These are phyloP conservation scores for Plusia festucae DNA, from an alignment of 2,888 invertebrate species.

Conservation along the genomic window DNA sequence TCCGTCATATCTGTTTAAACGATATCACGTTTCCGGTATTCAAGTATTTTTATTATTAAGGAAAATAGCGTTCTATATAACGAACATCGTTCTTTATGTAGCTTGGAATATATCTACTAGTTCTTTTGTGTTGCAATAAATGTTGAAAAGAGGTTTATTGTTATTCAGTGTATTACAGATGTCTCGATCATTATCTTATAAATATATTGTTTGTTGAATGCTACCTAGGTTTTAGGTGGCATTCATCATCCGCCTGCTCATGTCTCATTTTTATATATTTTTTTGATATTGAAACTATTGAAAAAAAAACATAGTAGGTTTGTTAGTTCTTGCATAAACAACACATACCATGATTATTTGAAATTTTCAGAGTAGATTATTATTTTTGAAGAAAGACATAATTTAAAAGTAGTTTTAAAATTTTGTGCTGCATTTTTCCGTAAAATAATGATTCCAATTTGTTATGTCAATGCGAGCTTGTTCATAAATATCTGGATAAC, in stretches of 20 bases:
- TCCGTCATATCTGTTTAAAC: conserved; percentile 20
- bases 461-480: conserved; percentile 15
- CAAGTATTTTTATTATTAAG: conserved; percentile 40
- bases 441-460: not conserved
- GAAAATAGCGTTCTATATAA: conserved; percentile 26
- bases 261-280: too few relatives aligned
- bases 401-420: too few relatives aligned
- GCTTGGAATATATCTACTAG: not conserved
- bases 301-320: too few relatives aligned
- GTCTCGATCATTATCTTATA: not conserved
- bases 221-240: too few relatives aligned
- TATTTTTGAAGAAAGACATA: not conserved
- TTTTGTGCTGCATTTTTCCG: not conserved
- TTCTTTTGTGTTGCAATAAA: not conserved
- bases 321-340: too few relatives aligned
- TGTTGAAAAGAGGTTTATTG: not conserved
- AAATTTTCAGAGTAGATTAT: too few relatives aligned
- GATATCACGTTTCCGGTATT: conserved; percentile 32
- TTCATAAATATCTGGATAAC: conserved; percentile 16
- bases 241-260: too few relatives aligned
- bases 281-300: too few relatives aligned
- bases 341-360: too few relatives aligned
- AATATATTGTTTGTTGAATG: not conserved
- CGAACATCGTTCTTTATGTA: conserved; percentile 3
- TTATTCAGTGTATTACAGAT: not conserved